phyloP scores from a whole-genome alignment of 2,888 invertebrate genomes.

The Allygus modestus region DNA sequence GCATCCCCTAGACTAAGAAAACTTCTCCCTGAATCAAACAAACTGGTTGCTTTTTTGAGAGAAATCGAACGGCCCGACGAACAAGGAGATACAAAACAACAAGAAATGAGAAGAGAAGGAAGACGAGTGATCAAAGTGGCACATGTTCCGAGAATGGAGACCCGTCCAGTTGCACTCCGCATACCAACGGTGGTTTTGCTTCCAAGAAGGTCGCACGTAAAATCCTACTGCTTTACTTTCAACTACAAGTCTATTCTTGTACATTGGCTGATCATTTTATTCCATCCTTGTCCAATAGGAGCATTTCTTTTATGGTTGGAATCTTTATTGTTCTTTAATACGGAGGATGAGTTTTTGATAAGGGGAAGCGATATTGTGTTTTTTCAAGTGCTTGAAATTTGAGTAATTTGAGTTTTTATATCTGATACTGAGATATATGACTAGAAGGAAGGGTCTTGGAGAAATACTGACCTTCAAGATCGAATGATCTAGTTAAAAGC shows the following conservation, averaged over 20 bases:
- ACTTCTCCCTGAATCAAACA: too few species aligned
- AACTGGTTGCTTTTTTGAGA: neutral
- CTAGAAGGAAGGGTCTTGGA: too few species aligned
- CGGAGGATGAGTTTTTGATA: neutral
- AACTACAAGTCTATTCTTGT: constrained; percentile 19
- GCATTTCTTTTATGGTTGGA: neutral
- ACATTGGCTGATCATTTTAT: constrained; percentile 10
- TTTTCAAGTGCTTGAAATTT: too few species aligned
- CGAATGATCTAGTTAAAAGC: too few species aligned
- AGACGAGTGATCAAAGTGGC: constrained; percentile 50
- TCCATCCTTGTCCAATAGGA: neutral
- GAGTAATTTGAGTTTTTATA: too few species aligned
- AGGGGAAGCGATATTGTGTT: neutral
- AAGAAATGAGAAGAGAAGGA: constrained; percentile 11
- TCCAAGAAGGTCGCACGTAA: constrained; percentile 47
- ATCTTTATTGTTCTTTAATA: neutral
- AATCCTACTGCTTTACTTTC: constrained; percentile 38
- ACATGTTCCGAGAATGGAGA: constrained; percentile 49
- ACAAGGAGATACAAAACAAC: constrained; percentile 29
- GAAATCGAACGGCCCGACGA: constrained; percentile 24
- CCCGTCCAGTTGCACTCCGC: constrained; percentile 12
- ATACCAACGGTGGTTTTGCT: constrained; percentile 55
- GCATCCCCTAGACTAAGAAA: too few species aligned
- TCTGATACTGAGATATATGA: too few species aligned
- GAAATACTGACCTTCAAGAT: too few species aligned